These are phyloP conservation scores for Drosophila siamana DNA, from an alignment of 2,888 invertebrate genomes.

Conservation along the genomic window DNA sequence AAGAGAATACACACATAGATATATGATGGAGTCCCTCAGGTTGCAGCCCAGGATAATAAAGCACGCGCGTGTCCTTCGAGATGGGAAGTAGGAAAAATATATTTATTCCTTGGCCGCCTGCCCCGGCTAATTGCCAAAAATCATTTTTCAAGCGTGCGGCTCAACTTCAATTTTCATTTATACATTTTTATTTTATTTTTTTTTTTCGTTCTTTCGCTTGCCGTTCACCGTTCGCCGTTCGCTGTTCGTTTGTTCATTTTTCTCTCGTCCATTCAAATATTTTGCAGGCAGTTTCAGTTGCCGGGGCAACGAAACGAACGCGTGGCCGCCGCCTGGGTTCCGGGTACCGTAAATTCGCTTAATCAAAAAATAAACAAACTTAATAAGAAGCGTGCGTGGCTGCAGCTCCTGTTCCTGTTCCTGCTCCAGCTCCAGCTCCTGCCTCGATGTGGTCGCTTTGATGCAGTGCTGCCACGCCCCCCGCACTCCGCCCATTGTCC, in stretches of 20 bases:
- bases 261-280: constrained; percentile 8
- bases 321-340: constrained; percentile 35
- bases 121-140: constrained; percentile 75
- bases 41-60: constrained; percentile 75
- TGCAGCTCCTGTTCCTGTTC: constrained; percentile 8
- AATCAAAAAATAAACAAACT: constrained; percentile 77
- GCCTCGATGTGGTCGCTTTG: constrained; percentile 46
- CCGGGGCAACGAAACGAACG: constrained; percentile 23
- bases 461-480: constrained; percentile 48
- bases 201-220: too few relatives aligned
- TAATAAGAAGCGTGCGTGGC: constrained; percentile 61
- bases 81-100: constrained; percentile 40
- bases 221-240: background rate
- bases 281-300: constrained; percentile 41
- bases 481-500: background rate
- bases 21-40: constrained; percentile 55
- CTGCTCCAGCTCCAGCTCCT: background rate
- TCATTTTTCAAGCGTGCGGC: constrained; percentile 73
- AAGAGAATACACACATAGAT: background rate
- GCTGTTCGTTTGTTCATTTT: constrained; percentile 2
- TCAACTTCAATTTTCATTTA: constrained; percentile 24
- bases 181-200: constrained; percentile 8
- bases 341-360: constrained; percentile 66
- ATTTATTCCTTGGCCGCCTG: constrained; percentile 54
- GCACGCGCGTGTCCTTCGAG: constrained; percentile 63